Evolutionary conservation across 2,113 vertebrate species (phyloP), one percentile per base, ranked within the genome.

Genomic region (Pandion haliaetus): DNA sequence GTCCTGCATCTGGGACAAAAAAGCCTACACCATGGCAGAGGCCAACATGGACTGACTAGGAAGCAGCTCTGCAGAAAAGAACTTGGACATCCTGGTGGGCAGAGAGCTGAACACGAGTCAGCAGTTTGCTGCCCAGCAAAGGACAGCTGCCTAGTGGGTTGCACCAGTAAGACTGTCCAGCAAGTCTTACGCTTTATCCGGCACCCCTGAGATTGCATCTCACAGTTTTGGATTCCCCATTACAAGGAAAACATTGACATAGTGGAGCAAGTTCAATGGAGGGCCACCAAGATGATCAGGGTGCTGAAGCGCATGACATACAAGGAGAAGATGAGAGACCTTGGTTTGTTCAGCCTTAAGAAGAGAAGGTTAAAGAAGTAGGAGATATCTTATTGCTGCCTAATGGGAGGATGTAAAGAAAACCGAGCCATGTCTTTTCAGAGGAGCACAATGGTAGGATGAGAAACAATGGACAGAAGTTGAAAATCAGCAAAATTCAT

Each of bases 191-290:
- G 25, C 28, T 85, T 70, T 50, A 67, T 23, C 26, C 29, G 23
- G 25, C 17, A 71, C 4, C 29, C 31, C 36, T 34, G 16, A 88
- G 38, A 86, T 50, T 31, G 38, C 18, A 44, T 6, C 12, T 70
- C 14, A 18, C 12, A 63, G 34, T 38, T 3, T 26, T 25, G 20
- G 34, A 12, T 42, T 82, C 66, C 44, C 38, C 18, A 34, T 28
- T 36, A 67, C 44, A 92, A 62, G n/a, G 38, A 76, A 73, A 94
- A 50, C 14, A 38, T 0, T 50, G 23, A 42, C 20, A 42, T 6
- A 78, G 16, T 16, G 26, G 12, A 83, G 10, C 0, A 0, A 67
- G 57, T 20, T 73, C 26, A 34, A 15, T 12, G 21, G 34, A 89
- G 8, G 34, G 26, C 31, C 19, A 84, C 34, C 36, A 88, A 80